These are phyloP conservation scores for Premnoplex brunnescens DNA, from an alignment of 2,797 vertebrate genomes.

Conservation along the genomic window DNA sequence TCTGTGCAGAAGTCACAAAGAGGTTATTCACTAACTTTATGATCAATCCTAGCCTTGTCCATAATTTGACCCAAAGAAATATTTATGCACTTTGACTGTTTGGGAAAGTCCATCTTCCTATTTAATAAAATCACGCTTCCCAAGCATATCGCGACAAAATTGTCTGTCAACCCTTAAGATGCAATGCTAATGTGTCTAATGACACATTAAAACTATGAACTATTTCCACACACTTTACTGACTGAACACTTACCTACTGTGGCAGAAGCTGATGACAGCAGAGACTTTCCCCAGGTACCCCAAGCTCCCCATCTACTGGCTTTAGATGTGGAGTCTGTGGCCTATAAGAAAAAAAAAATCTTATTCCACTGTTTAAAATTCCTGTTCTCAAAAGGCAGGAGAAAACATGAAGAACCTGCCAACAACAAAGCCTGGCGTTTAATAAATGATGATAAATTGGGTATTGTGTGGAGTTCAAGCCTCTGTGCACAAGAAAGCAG, in stretches of 20 bases:
- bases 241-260: slow-evolving; percentile 84
- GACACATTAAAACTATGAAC: not conserved
- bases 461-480: not conserved
- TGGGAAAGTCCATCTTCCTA: not conserved
- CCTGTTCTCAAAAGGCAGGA: not conserved
- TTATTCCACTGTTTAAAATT: not conserved
- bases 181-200: not conserved
- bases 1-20: not conserved
- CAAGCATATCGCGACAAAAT: not conserved
- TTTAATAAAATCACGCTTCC: not conserved
- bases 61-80: not conserved
- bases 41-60: not conserved
- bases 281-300: slow-evolving; percentile 95
- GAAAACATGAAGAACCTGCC: not conserved
- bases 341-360: slow-evolving; percentile 56
- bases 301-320: slow-evolving; percentile 87
- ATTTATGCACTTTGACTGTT: not conserved
- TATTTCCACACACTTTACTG: not conserved
- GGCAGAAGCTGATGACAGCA: slow-evolving; percentile 91
- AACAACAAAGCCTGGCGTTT: not conserved
- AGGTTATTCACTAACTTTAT: not conserved
- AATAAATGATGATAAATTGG: not conserved
- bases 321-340: slow-evolving; percentile 63
- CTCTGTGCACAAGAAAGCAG: not conserved
- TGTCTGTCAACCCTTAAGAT: not conserved